Evolutionary conservation across 2,888 invertebrate genomes (phyloP), one percentile per base, ranked within the genome.

Genomic region (Microctonus brassicae): DNA sequence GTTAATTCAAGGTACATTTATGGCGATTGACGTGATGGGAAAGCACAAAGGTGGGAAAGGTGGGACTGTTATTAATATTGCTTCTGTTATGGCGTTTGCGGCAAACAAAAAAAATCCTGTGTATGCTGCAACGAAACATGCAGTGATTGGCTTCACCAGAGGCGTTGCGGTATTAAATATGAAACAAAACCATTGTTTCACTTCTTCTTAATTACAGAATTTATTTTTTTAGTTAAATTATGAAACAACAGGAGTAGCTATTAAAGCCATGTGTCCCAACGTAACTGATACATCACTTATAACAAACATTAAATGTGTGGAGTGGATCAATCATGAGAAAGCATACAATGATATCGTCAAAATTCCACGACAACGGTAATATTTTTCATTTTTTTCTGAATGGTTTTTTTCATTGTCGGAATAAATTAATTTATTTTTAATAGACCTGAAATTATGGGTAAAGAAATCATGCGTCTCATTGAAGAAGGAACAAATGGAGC

Each of bases 31-130:
- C 90, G 94, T 69, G 93, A 92, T 95, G 90, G 93, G 94, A 26
- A 91, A 91, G 78, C 94, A 94, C 85, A 91, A 93, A 78, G 94
- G 94, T 17, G 94, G 94, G 0, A 90, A 91, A 61, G 94, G 94
- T 17, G 95, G 94, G 13, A 90, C 91, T 58, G 92, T 95, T 68
- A 90, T 95, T 58, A 94, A 94, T 87, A 92, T 93, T 4, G 93
- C 11, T n/a, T 11, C n/a, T 39, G 3, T 13, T 39, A n/a, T 13
- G 13, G 2, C 11, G n/a, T 11, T 39, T n/a, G 13, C 13, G 73
- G 81, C 83, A 0, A 22, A 66, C 0, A 73, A 79, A 36, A 80
- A 82, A 0, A 71, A 66, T 2, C 83, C 83, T 0, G 71, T 84
- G 65, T 84, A 84, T 52, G 80, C 82, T 34, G 72, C 36, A 34